These are phyloP conservation scores for Drosophila dives DNA, from an alignment of 2,888 invertebrate genomes.

Conservation along the genomic window DNA sequence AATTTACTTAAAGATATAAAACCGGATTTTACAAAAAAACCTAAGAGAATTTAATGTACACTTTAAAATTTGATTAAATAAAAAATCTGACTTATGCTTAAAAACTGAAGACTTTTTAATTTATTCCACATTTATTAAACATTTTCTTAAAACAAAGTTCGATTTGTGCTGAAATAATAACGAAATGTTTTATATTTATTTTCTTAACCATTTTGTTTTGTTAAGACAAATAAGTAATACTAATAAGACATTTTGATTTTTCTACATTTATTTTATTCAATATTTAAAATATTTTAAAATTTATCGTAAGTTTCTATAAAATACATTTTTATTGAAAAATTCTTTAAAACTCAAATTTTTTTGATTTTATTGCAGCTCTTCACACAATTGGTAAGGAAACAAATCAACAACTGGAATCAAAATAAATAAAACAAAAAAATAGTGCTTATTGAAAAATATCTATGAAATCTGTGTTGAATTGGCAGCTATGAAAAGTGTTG, in stretches of 20 bases:
- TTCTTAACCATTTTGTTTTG: neutral
- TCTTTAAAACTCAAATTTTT: constrained; percentile 2
- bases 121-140: neutral
- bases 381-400: constrained; percentile 69
- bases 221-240: no score
- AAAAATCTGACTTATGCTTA: neutral
- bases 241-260: neutral
- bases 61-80: neutral
- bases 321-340: neutral
- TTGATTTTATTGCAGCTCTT: constrained; percentile 47
- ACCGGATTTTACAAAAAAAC: neutral
- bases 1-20: neutral
- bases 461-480: constrained; percentile 21
- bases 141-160: neutral
- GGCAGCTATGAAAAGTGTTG: constrained; percentile 37
- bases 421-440: constrained; percentile 12
- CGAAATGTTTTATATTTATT: neutral
- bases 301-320: neutral
- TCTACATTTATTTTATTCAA: neutral
- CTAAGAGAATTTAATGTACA: neutral
- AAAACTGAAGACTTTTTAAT: neutral
- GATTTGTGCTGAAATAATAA: neutral
- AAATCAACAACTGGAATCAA: constrained; percentile 43
- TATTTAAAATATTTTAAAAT: neutral
- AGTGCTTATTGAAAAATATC: constrained; percentile 24